Evolutionary conservation across 2,797 vertebrate genomes (phyloP).

Genomic region (Peromyscus nudipes): DNA sequence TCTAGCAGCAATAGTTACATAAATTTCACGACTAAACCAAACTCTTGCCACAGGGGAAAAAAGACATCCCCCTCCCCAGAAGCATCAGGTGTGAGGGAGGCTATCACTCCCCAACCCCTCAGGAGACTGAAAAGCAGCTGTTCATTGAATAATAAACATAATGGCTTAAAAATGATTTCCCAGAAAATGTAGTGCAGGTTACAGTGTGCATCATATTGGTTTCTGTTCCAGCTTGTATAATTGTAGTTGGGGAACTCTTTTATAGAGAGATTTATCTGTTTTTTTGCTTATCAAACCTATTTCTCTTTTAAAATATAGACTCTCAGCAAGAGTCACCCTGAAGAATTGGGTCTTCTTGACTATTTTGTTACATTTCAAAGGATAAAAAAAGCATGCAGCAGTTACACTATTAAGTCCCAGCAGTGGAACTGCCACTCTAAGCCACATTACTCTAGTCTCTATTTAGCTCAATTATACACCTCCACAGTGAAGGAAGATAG

Average conservation of each 20-base stretch:
- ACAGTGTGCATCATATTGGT: slow-evolving; percentile 76
- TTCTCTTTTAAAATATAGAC: slow-evolving; percentile 87
- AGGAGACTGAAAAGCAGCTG: neutral
- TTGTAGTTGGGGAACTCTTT: slow-evolving; percentile 83
- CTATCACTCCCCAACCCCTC: neutral
- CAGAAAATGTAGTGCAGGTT: slow-evolving; percentile 79
- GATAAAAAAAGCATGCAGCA: slow-evolving; percentile 76
- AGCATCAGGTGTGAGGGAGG: neutral
- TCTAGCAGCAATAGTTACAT: slow-evolving; percentile 23
- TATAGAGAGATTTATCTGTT: slow-evolving; percentile 84
- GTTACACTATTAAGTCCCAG: slow-evolving; percentile 87
- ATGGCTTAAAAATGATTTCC: slow-evolving; percentile 70
- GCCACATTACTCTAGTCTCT: slow-evolving; percentile 91
- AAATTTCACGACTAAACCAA: slow-evolving; percentile 54
- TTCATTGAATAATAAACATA: slow-evolving; percentile 68
- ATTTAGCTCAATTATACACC: slow-evolving; percentile 92
- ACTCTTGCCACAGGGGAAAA: neutral
- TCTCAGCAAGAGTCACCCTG: slow-evolving; percentile 89
- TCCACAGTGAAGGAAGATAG: slow-evolving; percentile 91
- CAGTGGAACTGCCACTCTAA: slow-evolving; percentile 84
- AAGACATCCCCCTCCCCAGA: neutral
- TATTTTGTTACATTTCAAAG: slow-evolving; percentile 88
- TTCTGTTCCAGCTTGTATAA: slow-evolving; percentile 84
- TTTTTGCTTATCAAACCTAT: slow-evolving; percentile 81
- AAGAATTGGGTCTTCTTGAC: slow-evolving; percentile 87